Evolutionary conservation across 2,888 invertebrate species (phyloP).

Genomic region (Epinotia nisella): DNA sequence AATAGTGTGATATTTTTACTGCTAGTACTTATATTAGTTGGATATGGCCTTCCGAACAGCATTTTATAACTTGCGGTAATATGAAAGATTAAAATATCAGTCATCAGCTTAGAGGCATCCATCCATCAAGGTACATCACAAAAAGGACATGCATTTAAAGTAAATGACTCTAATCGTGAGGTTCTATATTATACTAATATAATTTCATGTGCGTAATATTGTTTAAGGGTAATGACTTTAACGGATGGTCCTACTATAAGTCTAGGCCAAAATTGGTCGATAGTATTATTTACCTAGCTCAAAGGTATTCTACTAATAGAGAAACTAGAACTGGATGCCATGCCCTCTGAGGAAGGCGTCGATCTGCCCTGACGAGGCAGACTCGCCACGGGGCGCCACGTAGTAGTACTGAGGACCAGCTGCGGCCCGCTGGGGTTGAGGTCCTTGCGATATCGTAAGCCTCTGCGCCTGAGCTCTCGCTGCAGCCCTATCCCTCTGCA

Average conservation of each 20-base stretch:
- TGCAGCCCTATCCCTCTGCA: slow-evolving; percentile 85
- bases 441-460: slow-evolving; percentile 69
- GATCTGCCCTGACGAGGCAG: slow-evolving; percentile 88
- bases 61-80: slow-evolving; percentile 9
- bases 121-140: slow-evolving; percentile 7
- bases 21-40: slow-evolving; percentile 37
- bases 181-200: background rate
- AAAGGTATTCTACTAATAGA: slow-evolving; percentile 53
- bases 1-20: slow-evolving; percentile 4
- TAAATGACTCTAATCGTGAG: slow-evolving; percentile 19
- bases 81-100: slow-evolving; percentile 35
- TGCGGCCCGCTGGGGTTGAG: slow-evolving; percentile 58
- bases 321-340: slow-evolving; percentile 86
- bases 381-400: slow-evolving; percentile 82
- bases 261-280: slow-evolving; percentile 55
- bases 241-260: slow-evolving; percentile 22
- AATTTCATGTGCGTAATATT: background rate
- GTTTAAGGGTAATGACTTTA: slow-evolving; percentile 5
- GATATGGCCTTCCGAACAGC: slow-evolving; percentile 63
- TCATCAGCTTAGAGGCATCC: slow-evolving; percentile 27
- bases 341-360: slow-evolving; percentile 92
- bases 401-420: slow-evolving; percentile 83
- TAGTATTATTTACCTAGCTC: slow-evolving; percentile 65
- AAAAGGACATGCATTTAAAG: slow-evolving; percentile 5
- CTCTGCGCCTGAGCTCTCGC: slow-evolving; percentile 81